Base-by-base conservation (phyloP, 2,888 invertebrate genomes). In the Philonicus albiceps region DNA sequence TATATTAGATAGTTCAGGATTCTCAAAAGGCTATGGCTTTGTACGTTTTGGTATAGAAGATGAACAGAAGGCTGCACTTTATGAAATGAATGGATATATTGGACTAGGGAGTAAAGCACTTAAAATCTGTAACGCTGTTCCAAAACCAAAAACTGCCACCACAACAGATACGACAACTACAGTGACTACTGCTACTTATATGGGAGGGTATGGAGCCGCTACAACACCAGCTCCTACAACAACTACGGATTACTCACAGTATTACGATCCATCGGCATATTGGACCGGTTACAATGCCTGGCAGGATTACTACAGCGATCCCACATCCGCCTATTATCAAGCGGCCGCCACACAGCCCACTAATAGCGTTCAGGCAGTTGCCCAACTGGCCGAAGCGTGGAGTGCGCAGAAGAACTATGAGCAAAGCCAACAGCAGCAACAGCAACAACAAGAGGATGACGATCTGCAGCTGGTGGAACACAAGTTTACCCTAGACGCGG, bases 1-100 rank as follows among this genome's bases (percentile, higher is more conserved):
- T 37, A 98, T 99, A 89, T 93, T 98, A 89, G 98, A 98, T 90
- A 95, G 94, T 88, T 95, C 96, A 87, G 98, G 98, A 3, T 96
- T 97, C 90, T 98, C 98, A 90, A 97, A 97, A 93, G 98, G 98
- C 16, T 99, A 98, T 92, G 99, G 98, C 5, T 98, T 99, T 92
- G 97, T 99, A 11, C 94, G 98, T 89, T 99, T 99, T 91, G 97
- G 97, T 4, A 97, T 96, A 90, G 98, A 98, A 91, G 97, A 97
- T 87, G 98, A 98, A 90, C 98, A 98, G 91, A 96, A 98, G 90
- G 96, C 97, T 90, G 98, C 98, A 88, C 93, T 98, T 83, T 95
- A 96, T 85, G 96, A 97, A 88, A 98, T 98, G 98, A 98, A 98
- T 91, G 98, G 98, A 1, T 98, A 96, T 90, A 95, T 95, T 86